These are phyloP conservation scores for Craniophora ligustri DNA, from an alignment of 2,888 invertebrate genomes.

Conservation along the genomic window DNA sequence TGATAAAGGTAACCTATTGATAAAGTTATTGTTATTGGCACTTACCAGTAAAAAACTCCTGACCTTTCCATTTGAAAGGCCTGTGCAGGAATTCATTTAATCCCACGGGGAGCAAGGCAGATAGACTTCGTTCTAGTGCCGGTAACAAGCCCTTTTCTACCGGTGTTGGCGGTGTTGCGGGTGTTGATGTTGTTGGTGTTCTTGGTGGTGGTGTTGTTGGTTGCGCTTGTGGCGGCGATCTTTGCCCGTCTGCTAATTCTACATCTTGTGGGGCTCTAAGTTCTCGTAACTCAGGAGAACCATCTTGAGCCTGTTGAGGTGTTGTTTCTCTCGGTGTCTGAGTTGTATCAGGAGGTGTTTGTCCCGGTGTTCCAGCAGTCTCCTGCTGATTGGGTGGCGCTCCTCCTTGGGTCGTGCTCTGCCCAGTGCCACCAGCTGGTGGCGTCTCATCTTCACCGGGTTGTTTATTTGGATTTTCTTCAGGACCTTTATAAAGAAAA, in stretches of 20 bases:
- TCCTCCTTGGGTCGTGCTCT: background rate
- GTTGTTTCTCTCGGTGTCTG: background rate
- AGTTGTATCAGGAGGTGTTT: background rate
- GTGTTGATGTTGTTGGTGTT: background rate
- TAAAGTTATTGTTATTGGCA: background rate
- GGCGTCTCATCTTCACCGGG: background rate
- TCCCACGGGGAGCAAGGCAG: background rate
- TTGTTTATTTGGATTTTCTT: background rate
- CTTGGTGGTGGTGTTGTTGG: background rate
- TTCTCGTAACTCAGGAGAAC: background rate
- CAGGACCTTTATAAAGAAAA: background rate
- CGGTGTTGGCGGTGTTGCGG: background rate
- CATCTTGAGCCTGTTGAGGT: background rate
- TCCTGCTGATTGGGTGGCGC: background rate
- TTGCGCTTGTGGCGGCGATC: background rate
- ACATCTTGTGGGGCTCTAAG: background rate
- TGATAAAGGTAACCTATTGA: background rate
- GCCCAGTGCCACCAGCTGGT: background rate
- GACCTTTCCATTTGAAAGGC: background rate
- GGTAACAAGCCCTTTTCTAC: background rate
- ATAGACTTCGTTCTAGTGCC: background rate
- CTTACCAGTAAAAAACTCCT: background rate
- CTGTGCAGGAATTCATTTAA: background rate
- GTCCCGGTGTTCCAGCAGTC: background rate
- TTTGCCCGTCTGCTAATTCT: background rate